These are phyloP conservation scores for Balaeniceps rex DNA, from an alignment of 2,113 vertebrate genomes.

Conservation along the genomic window DNA sequence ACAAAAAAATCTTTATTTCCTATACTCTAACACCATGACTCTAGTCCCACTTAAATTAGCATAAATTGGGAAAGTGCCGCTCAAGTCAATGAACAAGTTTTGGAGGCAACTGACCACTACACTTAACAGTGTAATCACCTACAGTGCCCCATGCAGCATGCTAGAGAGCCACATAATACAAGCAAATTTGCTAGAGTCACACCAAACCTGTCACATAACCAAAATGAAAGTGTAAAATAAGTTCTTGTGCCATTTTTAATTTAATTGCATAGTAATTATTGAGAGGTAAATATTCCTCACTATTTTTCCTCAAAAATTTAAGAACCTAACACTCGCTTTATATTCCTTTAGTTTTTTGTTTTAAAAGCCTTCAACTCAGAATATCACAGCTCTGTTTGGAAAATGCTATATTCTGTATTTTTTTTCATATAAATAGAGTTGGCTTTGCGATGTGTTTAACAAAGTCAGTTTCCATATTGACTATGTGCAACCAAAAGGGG, in stretches of 20 bases:
- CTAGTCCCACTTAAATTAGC: neutral
- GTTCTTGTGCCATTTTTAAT: neutral
- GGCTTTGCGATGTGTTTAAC: neutral
- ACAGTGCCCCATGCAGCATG: neutral
- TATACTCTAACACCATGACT: neutral
- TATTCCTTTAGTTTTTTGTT: neutral
- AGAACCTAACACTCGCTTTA: neutral
- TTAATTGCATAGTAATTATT: neutral
- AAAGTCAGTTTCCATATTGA: neutral
- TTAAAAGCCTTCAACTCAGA: neutral
- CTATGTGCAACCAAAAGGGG: neutral
- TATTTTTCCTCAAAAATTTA: neutral
- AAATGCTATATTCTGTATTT: neutral
- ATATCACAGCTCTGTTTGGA: neutral
- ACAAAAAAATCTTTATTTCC: neutral
- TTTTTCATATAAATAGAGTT: neutral
- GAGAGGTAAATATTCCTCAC: neutral
- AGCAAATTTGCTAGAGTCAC: neutral
- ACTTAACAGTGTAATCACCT: neutral
- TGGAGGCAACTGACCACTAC: neutral
- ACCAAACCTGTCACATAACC: neutral
- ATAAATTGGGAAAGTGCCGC: neutral
- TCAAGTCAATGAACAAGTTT: neutral
- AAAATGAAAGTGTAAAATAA: neutral
- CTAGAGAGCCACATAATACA: neutral